Evolutionary conservation across 2,888 invertebrate genomes (phyloP), one percentile per base, ranked within the genome.

Genomic region (Podabrus alpinus): DNA sequence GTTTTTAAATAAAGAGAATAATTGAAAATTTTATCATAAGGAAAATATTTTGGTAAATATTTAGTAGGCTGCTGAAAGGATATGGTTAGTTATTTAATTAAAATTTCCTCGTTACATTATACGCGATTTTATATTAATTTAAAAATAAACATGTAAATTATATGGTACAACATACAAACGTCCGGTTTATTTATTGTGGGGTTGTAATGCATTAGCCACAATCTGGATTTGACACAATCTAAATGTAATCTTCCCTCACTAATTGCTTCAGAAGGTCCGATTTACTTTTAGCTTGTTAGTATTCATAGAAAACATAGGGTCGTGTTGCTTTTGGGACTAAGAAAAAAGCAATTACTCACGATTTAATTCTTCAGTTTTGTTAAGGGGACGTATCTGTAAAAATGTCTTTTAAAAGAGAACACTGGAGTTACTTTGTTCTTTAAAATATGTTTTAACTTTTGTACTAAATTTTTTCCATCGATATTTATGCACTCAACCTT

Each of bases 171-270:
- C 68, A 71, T 66, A 69, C 68, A 21, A 19, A 16, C n/a, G 25
- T 60, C 59, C 16, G 59, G 62, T 72, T 75, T 75, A 75, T 75
- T 75, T 75, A 75, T 80, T 79, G 74, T 73, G 67, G 78, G 78
- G 75, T 72, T 72, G 78, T 75, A 75, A 79, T 79, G 77, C 74
- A 79, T 79, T 78, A 77, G 68, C 75, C 75, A 73, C 79, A 80
- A 79, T 79, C 79, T 78, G 77, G 76, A 71, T 77, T 77, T 79
- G 79, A 79, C 79, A 76, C 77, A 79, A 80, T 80, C 79, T 80
- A 78, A 79, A 78, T 75, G 79, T 79, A 80, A 80, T 80, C 79
- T 80, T 79, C 79, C 72, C 76, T 69, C 72, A 70, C 79, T 79
- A 80, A 79, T 80, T 80, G 77, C 79, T 77, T 78, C 74, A 73